These are phyloP conservation scores for Trichoplusia ni DNA, from an alignment of 1,140 invertebrate species.

Conservation along the genomic window DNA sequence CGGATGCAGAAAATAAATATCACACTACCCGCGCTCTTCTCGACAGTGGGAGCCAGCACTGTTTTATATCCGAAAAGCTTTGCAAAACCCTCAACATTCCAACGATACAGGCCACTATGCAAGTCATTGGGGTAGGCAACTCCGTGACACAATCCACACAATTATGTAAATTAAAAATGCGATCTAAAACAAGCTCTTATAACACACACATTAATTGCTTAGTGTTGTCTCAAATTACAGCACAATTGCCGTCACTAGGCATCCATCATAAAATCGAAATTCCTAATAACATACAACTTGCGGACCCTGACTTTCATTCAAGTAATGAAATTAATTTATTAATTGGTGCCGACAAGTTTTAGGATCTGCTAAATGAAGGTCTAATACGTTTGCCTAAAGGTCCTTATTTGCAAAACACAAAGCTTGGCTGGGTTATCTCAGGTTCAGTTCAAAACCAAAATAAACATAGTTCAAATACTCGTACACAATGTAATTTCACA, in stretches of 20 bases:
- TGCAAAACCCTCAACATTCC: background rate
- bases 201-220: background rate
- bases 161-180: background rate
- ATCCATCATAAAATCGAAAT: background rate
- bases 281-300: background rate
- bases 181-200: background rate
- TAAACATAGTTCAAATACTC: background rate
- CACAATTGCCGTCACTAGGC: background rate
- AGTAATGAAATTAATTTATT: conserved; percentile 20
- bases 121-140: background rate
- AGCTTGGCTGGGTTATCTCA: conserved; percentile 38
- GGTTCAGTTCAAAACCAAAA: background rate
- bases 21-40: background rate
- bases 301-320: background rate
- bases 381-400: conserved; percentile 29
- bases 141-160: background rate
- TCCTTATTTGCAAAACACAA: conserved; percentile 36
- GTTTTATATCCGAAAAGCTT: conserved; percentile 1
- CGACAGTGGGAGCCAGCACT: conserved; percentile 1
- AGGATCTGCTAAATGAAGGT: conserved; percentile 32
- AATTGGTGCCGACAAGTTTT: conserved; percentile 40
- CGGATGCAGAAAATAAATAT: background rate
- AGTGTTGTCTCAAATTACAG: background rate
- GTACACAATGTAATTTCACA: background rate
- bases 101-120: conserved; percentile 8